phyloP scores from a whole-genome alignment of 2,888 invertebrate species.

The Mongoloraphidia duomilia region DNA sequence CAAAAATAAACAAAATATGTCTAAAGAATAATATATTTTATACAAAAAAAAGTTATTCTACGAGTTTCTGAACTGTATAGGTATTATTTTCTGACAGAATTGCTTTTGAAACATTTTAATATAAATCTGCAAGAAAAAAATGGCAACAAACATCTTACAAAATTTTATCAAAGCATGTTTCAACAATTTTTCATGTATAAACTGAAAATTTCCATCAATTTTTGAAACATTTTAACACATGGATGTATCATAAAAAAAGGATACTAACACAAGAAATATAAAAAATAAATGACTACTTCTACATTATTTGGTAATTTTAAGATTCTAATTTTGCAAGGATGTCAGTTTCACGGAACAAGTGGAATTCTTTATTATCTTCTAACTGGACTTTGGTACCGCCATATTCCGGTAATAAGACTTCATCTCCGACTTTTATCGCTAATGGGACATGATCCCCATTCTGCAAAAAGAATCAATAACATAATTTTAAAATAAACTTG shows the following conservation, averaged over 20 bases:
- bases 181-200: conserved; percentile 7
- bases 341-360: conserved; percentile 89
- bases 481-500: not conserved
- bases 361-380: conserved; percentile 82
- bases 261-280: not conserved
- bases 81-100: no score
- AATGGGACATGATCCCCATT: conserved; percentile 69
- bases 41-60: no score
- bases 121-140: no score
- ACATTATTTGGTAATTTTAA: conserved; percentile 15
- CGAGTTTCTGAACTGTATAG: no score
- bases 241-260: not conserved
- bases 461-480: conserved; percentile 30
- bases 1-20: no score
- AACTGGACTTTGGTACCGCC: conserved; percentile 93
- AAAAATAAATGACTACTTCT: not conserved
- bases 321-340: conserved; percentile 81
- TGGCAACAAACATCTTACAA: no score
- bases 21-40: no score
- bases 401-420: conserved; percentile 92
- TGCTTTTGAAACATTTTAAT: no score
- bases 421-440: conserved; percentile 80
- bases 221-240: not conserved
- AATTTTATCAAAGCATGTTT: not conserved
- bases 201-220: conserved; percentile 8